Conservation (phyloP, 2,888 invertebrate species). For the Lasioglossum lativentre region DNA sequence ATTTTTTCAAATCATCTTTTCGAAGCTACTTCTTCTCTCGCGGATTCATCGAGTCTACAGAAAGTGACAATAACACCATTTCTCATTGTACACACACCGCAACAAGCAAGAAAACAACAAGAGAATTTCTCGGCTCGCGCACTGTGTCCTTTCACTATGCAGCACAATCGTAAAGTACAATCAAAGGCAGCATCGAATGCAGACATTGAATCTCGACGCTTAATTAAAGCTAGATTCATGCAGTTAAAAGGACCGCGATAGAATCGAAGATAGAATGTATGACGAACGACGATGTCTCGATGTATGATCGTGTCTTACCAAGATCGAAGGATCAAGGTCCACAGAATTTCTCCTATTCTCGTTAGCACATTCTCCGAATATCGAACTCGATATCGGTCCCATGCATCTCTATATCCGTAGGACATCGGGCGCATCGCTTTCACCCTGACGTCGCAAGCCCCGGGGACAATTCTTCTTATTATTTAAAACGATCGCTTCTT, state of each 20-base stretch:
- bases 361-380: conserved; percentile 19
- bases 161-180: neutral
- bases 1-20: neutral
- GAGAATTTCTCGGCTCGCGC: neutral
- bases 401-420: conserved; percentile 4
- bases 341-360: conserved; percentile 16
- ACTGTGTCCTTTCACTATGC: neutral
- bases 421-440: conserved; percentile 57
- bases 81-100: neutral
- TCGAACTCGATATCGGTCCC: neutral
- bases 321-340: neutral
- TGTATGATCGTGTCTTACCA: neutral
- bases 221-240: neutral
- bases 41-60: no score
- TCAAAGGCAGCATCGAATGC: neutral
- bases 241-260: neutral
- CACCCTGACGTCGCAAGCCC: conserved; percentile 57
- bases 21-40: no score
- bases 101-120: neutral
- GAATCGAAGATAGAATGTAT: neutral
- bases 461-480: conserved; percentile 46
- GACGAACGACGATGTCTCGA: neutral
- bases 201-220: neutral
- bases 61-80: no score
- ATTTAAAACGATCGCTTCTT: conserved; percentile 53